phyloP scores from a whole-genome alignment of 2,113 vertebrate genomes.

The Thermophis baileyi region DNA sequence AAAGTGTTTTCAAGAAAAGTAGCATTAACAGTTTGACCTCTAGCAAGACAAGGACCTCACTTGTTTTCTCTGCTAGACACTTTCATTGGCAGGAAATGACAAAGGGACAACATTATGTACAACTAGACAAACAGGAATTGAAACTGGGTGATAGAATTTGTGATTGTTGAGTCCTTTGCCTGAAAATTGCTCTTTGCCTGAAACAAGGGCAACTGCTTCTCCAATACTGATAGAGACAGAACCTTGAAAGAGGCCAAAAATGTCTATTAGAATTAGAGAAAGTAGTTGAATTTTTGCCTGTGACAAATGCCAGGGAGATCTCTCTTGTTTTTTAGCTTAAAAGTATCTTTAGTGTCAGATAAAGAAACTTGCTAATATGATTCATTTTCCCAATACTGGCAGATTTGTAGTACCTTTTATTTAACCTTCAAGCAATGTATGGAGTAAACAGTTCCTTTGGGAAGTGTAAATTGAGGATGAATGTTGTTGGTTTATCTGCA shows the following conservation, averaged over 20 bases:
- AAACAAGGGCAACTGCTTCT: constrained; percentile 12
- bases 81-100: constrained; percentile 13
- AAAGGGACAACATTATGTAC: not conserved
- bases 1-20: constrained; percentile 18
- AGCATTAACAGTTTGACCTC: constrained; percentile 25
- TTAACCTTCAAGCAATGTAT: not conserved
- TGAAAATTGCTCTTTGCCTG: not conserved
- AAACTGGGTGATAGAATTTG: not conserved
- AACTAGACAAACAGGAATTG: not conserved
- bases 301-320: not conserved
- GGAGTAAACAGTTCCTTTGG: not conserved
- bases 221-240: not conserved
- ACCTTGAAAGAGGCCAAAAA: not conserved
- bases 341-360: not conserved
- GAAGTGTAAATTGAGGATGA: accelerated
- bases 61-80: not conserved
- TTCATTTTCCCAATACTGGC: constrained; percentile 12
- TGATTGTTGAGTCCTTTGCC: constrained; percentile 2
- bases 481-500: not conserved
- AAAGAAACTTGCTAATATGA: constrained; percentile 16
- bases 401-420: constrained; percentile 3
- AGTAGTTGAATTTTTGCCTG: not conserved
- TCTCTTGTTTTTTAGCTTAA: not conserved
- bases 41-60: not conserved
- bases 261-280: constrained; percentile 21